Conservation (phyloP, 2,113 vertebrate genomes). For the Nannobrachium achirus region DNA sequence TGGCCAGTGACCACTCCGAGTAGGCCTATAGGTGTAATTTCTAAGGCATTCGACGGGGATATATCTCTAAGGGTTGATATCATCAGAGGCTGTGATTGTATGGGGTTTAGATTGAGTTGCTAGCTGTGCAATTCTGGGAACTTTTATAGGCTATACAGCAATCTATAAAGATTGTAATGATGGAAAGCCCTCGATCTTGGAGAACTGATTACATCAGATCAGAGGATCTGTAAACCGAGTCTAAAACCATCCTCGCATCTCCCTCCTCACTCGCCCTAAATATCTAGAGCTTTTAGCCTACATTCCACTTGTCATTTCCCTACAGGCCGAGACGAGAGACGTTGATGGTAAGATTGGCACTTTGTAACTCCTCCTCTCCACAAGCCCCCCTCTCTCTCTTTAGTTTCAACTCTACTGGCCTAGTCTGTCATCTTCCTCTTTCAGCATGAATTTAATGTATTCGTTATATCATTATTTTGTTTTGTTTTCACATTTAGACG, state of each 20-base stretch:
- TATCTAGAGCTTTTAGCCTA: slow-evolving; percentile 68
- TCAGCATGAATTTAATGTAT: too few relatives aligned
- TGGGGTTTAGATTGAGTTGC: slow-evolving; percentile 65
- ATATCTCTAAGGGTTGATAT: slow-evolving; percentile 71
- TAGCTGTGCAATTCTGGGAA: slow-evolving; percentile 64
- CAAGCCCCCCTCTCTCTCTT: background rate
- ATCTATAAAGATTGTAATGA: slow-evolving; percentile 75
- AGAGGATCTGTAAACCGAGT: too few relatives aligned
- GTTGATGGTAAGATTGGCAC: slow-evolving; percentile 50
- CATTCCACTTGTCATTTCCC: slow-evolving; percentile 74
- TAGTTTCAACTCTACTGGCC: too few relatives aligned
- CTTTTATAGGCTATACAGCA: slow-evolving; percentile 73
- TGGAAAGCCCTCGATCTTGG: slow-evolving; percentile 73
- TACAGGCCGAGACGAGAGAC: slow-evolving; percentile 30
- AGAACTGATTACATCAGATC: slow-evolving; percentile 69
- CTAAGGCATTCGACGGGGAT: slow-evolving; percentile 63
- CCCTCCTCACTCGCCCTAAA: slow-evolving; percentile 67
- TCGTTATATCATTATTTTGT: too few relatives aligned
- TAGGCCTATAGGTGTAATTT: slow-evolving; percentile 56
- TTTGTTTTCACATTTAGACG: too few relatives aligned
- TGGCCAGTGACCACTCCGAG: slow-evolving; percentile 54
- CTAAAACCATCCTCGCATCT: slow-evolving; percentile 53
- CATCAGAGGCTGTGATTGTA: slow-evolving; percentile 69
- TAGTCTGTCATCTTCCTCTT: background rate
- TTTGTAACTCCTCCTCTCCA: slow-evolving; percentile 69